A percentile compares a stretch with the other conserved stretches of the same genome.
phyloP scores from a whole-genome alignment of 2,888 invertebrate genomes.

The Caenorhabditis virilis region DNA sequence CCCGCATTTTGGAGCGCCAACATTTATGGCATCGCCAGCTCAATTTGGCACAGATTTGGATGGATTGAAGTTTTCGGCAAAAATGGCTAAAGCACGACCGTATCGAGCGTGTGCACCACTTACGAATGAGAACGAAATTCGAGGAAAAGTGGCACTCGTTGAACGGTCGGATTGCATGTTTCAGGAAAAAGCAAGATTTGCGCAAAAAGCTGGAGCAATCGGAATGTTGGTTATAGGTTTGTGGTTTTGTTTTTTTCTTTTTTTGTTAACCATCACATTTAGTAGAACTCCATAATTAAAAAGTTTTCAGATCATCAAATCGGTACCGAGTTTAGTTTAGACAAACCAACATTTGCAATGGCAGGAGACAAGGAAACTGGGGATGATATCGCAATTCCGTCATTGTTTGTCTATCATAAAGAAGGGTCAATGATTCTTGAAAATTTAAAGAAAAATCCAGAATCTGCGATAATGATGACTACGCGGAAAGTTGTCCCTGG shows the following conservation, averaged over 20 bases:
- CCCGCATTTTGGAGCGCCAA: constrained; percentile 71
- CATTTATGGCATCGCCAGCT: constrained; percentile 70
- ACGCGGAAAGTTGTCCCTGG: not conserved
- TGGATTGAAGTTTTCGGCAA: constrained; percentile 70
- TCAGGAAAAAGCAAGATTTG: constrained; percentile 75
- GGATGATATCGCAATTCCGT: constrained; percentile 57
- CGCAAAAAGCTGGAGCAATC: constrained; percentile 82
- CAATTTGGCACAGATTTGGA: constrained; percentile 69
- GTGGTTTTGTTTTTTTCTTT: too few species aligned
- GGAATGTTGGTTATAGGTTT: constrained; percentile 80
- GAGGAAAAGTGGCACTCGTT: constrained; percentile 82
- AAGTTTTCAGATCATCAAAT: constrained; percentile 75
- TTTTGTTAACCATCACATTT: too few species aligned
- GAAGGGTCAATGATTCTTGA: constrained; percentile 35
- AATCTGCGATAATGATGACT: not conserved
- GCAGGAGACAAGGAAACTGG: constrained; percentile 84
- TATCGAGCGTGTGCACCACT: constrained; percentile 75
- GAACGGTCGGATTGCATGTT: constrained; percentile 92
- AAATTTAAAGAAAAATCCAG: constrained; percentile 7
- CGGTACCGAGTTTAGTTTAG: constrained; percentile 77
- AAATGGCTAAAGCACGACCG: constrained; percentile 77
- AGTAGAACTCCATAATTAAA: too few species aligned
- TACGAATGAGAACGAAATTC: constrained; percentile 74
- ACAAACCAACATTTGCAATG: constrained; percentile 90
- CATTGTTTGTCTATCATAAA: constrained; percentile 55